Conservation (phyloP, 2,888 invertebrate genomes). For the Scrobipalpa costella region DNA sequence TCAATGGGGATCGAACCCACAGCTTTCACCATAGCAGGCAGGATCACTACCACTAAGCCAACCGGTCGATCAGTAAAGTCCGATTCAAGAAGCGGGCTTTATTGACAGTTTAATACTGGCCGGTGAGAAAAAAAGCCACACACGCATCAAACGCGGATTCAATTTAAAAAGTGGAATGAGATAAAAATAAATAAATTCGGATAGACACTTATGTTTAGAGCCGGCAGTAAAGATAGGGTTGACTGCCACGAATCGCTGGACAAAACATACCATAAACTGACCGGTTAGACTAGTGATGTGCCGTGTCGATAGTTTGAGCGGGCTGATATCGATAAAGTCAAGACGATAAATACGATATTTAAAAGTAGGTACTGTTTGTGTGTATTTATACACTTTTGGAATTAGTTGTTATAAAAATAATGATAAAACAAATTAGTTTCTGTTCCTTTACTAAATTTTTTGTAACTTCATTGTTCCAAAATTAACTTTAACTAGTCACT, state of each 20-base stretch:
- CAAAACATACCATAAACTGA: slow-evolving; percentile 79
- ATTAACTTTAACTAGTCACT: no score
- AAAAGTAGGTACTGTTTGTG: no score
- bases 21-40: no score
- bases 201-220: slow-evolving; percentile 81
- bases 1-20: no score
- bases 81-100: slow-evolving; percentile 66
- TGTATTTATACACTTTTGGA: no score
- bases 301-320: slow-evolving; percentile 34
- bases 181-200: slow-evolving; percentile 80
- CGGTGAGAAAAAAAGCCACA: slow-evolving; percentile 70
- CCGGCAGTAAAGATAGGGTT: slow-evolving; percentile 79
- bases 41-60: no score
- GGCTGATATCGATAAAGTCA: not conserved
- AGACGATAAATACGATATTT: not conserved
- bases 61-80: no score
- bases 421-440: no score
- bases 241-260: slow-evolving; percentile 76
- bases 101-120: slow-evolving; percentile 75
- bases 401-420: no score
- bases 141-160: slow-evolving; percentile 76
- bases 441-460: no score
- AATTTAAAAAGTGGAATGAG: slow-evolving; percentile 80
- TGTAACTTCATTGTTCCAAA: no score
- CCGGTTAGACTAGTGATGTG: slow-evolving; percentile 70